phyloP scores from a whole-genome alignment of 2,113 vertebrate genomes.

The Neomonachus schauinslandi region DNA sequence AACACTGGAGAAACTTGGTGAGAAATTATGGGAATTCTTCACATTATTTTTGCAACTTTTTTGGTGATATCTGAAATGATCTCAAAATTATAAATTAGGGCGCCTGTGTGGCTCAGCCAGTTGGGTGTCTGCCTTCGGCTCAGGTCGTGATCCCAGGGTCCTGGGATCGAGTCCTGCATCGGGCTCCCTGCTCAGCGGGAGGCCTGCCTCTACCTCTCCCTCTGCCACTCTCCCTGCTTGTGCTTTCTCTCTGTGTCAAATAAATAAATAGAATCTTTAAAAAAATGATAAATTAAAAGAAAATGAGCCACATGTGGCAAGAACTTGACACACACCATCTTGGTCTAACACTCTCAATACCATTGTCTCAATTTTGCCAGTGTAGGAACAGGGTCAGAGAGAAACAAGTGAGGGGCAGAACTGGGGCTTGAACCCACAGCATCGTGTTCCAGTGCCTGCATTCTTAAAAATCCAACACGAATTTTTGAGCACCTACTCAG shows the following conservation, averaged over 20 bases:
- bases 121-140: too few relatives aligned
- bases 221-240: too few relatives aligned
- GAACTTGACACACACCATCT: not conserved
- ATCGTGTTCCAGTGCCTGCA: not conserved
- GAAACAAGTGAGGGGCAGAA: not conserved
- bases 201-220: too few relatives aligned
- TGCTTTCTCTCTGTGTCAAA: too few relatives aligned
- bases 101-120: too few relatives aligned
- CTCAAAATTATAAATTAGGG: not conserved
- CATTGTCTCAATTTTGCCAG: not conserved
- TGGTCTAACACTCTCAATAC: not conserved
- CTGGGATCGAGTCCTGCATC: too few relatives aligned
- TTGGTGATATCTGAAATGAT: not conserved
- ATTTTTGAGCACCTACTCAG: not conserved
- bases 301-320: not conserved
- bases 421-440: not conserved
- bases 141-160: too few relatives aligned
- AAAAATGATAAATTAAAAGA: not conserved
- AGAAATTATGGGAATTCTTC: not conserved
- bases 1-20: not conserved
- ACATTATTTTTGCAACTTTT: not conserved
- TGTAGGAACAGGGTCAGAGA: not conserved
- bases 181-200: too few relatives aligned
- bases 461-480: not conserved
- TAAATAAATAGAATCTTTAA: too few relatives aligned